phyloP scores from a whole-genome alignment of 2,113 vertebrate species.

The Lanius ludovicianus region DNA sequence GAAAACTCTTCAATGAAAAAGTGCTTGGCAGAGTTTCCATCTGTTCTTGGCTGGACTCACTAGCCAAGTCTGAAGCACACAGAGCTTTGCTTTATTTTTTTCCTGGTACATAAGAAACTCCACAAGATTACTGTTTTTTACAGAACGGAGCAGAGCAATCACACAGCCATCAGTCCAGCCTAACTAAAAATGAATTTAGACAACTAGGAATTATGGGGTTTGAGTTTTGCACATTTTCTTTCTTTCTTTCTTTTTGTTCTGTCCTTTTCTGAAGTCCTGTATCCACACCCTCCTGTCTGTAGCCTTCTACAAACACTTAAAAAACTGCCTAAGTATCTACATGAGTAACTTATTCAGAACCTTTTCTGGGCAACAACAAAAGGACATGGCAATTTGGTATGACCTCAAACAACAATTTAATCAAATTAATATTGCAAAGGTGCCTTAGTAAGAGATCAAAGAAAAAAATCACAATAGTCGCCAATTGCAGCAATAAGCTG shows the following conservation, averaged over 20 bases:
- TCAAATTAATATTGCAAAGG: not conserved
- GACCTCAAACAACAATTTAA: not conserved
- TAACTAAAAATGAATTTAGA: constrained; percentile 31
- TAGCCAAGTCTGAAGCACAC: constrained; percentile 23
- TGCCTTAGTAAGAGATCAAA: not conserved
- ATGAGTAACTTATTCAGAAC: not conserved
- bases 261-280: not conserved
- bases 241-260: not conserved
- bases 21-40: constrained; percentile 59
- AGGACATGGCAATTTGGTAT: not conserved
- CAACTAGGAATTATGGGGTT: constrained; percentile 19
- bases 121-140: not conserved
- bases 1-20: constrained; percentile 66
- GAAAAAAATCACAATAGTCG: not conserved
- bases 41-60: constrained; percentile 30
- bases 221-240: not conserved
- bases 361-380: not conserved
- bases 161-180: not conserved
- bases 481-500: not conserved
- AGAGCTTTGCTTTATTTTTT: constrained; percentile 10
- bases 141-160: not conserved
- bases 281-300: not conserved
- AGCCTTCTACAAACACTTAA: not conserved
- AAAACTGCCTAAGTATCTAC: not conserved
- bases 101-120: not conserved